A percentile compares a stretch with the other conserved stretches of the same genome.
phyloP scores from a whole-genome alignment of 2,113 vertebrate species.

The Trinectes maculatus region DNA sequence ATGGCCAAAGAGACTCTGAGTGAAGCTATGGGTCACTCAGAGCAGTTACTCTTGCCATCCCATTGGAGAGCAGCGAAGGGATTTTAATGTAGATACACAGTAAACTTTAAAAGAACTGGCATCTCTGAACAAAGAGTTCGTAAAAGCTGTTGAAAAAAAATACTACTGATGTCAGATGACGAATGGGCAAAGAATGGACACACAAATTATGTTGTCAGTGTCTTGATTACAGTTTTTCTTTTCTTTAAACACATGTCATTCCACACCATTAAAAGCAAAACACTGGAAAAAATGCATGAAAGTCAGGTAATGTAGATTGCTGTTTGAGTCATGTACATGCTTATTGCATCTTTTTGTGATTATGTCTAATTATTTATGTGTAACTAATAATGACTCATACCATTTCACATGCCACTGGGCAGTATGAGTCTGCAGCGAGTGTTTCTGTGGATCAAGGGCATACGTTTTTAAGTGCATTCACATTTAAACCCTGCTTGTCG shows the following conservation, averaged over 20 bases:
- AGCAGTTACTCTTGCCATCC: constrained; percentile 28
- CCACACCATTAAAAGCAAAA: not conserved
- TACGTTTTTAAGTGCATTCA: constrained; percentile 26
- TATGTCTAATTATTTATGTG: constrained; percentile 13
- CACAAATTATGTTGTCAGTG: too few relatives aligned
- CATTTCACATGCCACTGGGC: constrained; percentile 22
- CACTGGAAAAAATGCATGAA: constrained; percentile 52
- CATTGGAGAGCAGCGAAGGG: constrained; percentile 42
- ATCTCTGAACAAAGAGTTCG: constrained; percentile 7
- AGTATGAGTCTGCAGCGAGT: constrained; percentile 21
- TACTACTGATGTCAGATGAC: not conserved
- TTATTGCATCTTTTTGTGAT: constrained; percentile 28
- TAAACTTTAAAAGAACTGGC: constrained; percentile 39
- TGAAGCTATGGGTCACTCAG: constrained; percentile 28
- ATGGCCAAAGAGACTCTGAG: constrained; percentile 15
- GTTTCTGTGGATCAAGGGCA: constrained; percentile 1
- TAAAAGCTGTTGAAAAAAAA: constrained; percentile 10
- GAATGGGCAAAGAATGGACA: constrained; percentile 21
- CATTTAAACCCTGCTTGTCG: constrained; percentile 32
- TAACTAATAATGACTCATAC: constrained; percentile 1
- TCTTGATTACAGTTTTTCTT: constrained; percentile 45
- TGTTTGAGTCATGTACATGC: constrained; percentile 16
- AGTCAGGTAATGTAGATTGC: constrained; percentile 16
- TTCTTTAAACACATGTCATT: constrained; percentile 22
- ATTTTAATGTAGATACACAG: constrained; percentile 70